Conservation (phyloP, 2,113 vertebrate genomes). For the Cyphomyrus discorhynchus region DNA sequence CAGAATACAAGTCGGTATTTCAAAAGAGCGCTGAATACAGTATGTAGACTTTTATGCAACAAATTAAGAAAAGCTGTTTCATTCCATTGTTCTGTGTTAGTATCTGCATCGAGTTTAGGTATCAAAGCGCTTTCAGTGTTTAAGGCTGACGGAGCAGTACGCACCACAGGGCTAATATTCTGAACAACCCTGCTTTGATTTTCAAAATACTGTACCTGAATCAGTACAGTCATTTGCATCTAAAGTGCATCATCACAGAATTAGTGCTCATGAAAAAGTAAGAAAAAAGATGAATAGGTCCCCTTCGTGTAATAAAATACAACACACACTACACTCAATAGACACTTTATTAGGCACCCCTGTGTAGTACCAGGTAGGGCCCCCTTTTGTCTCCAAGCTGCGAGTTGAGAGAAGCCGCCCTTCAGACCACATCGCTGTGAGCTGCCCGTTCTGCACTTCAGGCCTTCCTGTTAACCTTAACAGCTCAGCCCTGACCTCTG, state of each 20-base stretch:
- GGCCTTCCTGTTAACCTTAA: neutral
- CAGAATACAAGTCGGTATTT: neutral
- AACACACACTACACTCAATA: neutral
- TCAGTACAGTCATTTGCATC: conserved; percentile 19
- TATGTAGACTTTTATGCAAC: neutral
- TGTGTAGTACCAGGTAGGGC: neutral
- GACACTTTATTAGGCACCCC: neutral
- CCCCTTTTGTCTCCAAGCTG: neutral
- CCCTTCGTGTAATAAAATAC: neutral
- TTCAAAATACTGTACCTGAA: conserved; percentile 17
- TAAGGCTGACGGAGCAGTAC: neutral
- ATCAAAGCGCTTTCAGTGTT: neutral
- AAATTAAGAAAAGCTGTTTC: conserved; percentile 4
- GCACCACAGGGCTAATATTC: neutral
- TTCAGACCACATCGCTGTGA: neutral
- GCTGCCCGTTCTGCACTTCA: neutral
- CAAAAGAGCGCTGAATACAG: neutral
- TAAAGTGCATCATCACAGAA: conserved; percentile 3
- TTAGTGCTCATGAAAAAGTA: conserved; percentile 9
- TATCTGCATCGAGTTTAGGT: neutral
- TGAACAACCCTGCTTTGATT: conserved; percentile 16
- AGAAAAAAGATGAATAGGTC: neutral
- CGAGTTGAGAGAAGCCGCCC: neutral
- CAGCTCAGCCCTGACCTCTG: neutral
- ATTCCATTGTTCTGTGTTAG: neutral